Percentiles rank a stretch among this genome's conserved stretches.
These are phyloP conservation scores for Bolborhynchus lineola DNA, from an alignment of 2,113 vertebrate species.

Conservation along the genomic window DNA sequence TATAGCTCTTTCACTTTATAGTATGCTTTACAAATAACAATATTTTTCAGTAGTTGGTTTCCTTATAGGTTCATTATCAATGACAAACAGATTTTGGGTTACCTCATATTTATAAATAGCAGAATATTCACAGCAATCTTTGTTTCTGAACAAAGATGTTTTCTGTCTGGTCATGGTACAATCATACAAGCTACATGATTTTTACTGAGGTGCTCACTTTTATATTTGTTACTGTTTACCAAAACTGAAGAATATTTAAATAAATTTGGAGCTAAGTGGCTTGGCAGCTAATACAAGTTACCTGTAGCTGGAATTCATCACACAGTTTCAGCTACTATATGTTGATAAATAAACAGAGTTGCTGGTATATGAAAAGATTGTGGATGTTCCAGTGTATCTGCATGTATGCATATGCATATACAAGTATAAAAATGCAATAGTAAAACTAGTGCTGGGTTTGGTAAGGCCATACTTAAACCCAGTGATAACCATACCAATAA, in stretches of 20 bases:
- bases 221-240: background rate
- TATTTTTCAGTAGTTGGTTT: background rate
- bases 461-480: background rate
- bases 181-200: background rate
- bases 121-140: background rate
- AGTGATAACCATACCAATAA: conserved; percentile 2
- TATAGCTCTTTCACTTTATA: background rate
- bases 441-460: background rate
- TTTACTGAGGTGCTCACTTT: background rate
- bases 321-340: background rate
- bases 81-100: background rate
- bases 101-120: background rate
- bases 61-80: background rate
- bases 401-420: background rate
- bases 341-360: background rate
- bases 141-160: background rate
- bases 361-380: background rate
- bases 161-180: background rate
- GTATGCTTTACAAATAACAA: background rate
- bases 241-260: background rate
- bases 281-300: background rate
- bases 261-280: background rate
- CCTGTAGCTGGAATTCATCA: background rate
- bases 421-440: background rate
- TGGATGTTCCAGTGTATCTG: background rate